Evolutionary conservation across 2,888 invertebrate species (phyloP).

Genomic region (Lasioglossum marginatum): DNA sequence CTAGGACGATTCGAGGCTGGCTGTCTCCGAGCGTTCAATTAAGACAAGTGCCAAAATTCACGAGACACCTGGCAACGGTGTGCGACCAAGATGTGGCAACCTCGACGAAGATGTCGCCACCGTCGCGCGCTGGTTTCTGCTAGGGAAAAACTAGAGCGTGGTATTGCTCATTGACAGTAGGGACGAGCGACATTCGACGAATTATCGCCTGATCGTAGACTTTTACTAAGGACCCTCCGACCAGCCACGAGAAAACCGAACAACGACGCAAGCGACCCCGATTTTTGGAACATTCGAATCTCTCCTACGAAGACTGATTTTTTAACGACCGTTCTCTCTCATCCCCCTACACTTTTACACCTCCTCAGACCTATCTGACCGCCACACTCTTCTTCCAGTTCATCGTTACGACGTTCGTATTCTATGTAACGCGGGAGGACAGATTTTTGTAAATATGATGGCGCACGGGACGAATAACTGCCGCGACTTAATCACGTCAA

Average conservation of each 20-base stretch:
- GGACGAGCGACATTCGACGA: conserved; percentile 16
- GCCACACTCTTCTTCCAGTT: conserved; percentile 29
- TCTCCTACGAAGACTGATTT: conserved; percentile 81
- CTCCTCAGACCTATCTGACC: not conserved
- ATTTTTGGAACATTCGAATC: conserved; percentile 68
- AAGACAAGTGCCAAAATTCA: conserved; percentile 57
- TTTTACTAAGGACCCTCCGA: conserved; percentile 30
- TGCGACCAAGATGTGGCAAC: not conserved
- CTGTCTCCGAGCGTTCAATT: conserved; percentile 24
- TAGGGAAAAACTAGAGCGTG: not conserved
- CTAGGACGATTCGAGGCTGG: conserved; percentile 1
- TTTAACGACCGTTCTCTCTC: conserved; percentile 63
- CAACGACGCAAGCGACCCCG: conserved; percentile 73
- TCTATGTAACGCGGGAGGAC: conserved; percentile 56
- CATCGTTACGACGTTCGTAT: conserved; percentile 58
- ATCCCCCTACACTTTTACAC: not conserved
- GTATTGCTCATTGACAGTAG: conserved; percentile 19
- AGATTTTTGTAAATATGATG: conserved; percentile 71
- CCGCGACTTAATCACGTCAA: conserved; percentile 49
- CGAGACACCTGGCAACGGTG: not conserved
- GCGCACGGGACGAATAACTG: conserved; percentile 28
- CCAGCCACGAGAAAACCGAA: conserved; percentile 60
- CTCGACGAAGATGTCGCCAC: not conserved
- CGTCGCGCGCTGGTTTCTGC: not conserved
- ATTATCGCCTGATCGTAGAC: conserved; percentile 30